These are phyloP conservation scores for Charaxes varanes DNA, from an alignment of 1,140 invertebrate species.

Conservation along the genomic window DNA sequence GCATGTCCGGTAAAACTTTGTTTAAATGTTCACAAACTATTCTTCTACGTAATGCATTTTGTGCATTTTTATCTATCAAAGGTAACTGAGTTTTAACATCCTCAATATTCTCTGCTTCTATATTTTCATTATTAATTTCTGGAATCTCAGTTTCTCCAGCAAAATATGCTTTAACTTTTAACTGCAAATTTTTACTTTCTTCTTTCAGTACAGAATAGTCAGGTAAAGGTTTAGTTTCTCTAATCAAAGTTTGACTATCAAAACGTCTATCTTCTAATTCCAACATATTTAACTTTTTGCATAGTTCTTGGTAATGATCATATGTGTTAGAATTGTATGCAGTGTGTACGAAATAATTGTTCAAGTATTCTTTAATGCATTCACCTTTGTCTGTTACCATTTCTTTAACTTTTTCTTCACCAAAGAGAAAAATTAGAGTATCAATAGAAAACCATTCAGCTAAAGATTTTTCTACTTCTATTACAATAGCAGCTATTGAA, in stretches of 20 bases:
- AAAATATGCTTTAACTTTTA: constrained; percentile 76
- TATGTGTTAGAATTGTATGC: constrained; percentile 60
- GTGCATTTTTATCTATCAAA: constrained; percentile 73
- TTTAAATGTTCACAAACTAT: constrained; percentile 75
- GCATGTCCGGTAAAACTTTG: constrained; percentile 67
- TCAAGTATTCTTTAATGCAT: constrained; percentile 71
- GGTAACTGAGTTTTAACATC: constrained; percentile 63
- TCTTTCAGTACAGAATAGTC: constrained; percentile 75
- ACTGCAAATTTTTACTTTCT: constrained; percentile 72
- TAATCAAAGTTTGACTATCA: constrained; percentile 52
- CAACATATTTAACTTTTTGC: constrained; percentile 72
- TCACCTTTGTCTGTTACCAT: constrained; percentile 73
- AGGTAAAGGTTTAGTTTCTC: constrained; percentile 73
- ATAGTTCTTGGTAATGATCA: constrained; percentile 74
- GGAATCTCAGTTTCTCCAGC: constrained; percentile 55
- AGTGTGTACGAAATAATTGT: constrained; percentile 59
- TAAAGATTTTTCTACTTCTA: constrained; percentile 73
- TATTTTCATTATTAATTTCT: constrained; percentile 26
- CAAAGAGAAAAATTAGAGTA: constrained; percentile 73
- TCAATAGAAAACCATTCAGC: constrained; percentile 77
- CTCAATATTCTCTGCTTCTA: constrained; percentile 26
- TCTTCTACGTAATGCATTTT: constrained; percentile 73
- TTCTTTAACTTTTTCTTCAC: constrained; percentile 74
- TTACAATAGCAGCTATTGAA: constrained; percentile 42
- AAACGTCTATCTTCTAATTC: constrained; percentile 73